Evolutionary conservation across 2,113 vertebrate genomes (phyloP), one percentile per base, ranked within the genome.

Genomic region (Mugil cephalus): DNA sequence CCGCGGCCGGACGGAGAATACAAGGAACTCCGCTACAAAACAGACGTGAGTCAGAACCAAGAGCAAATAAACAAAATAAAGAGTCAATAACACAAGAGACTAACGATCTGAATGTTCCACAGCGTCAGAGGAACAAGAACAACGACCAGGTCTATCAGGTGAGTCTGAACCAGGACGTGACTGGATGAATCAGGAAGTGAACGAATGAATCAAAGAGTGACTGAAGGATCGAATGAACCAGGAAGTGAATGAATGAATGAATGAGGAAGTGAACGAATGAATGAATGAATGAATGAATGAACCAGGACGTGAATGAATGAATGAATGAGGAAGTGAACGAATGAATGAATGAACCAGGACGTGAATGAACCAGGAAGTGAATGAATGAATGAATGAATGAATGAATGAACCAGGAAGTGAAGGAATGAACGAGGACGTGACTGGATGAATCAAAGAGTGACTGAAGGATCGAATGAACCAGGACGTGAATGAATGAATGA

Each of bases 121-220:
- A 93, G 90, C 91, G 90, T 53, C 87, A 87, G 3, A 86, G 83
- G 0, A 89, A 78, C 2, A 86, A 80, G 0, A 89, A 78, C 61
- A 63, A 56, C 0, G 90, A 94, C 0, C 84, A 86, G 67, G 67
- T 94, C 7, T 94, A 94, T 54, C 90, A 94, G 90, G 93, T 94
- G 48, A 89, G 84, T 10, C 5, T 1, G 54, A 46, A 56, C 50
- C 10, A 13, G 11, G 6, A 21, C 7, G 9, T 30, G 6, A 10
- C 8, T 48, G 13, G 6, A 7, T 9, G 6, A 30, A 5, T 2
- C 3, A 18, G 19, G 8, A 24, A n/a, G 4, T 24, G n/a, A 18
- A 13, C 14, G 45, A 40, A 6, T 39, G 46, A 39, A 5, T 36
- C 7, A 30, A 34, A 5, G 5, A 30, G 24, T 30, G 24, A 11